These are phyloP conservation scores for Pteruthius melanotis DNA, from an alignment of 2,113 vertebrate species.

Conservation along the genomic window DNA sequence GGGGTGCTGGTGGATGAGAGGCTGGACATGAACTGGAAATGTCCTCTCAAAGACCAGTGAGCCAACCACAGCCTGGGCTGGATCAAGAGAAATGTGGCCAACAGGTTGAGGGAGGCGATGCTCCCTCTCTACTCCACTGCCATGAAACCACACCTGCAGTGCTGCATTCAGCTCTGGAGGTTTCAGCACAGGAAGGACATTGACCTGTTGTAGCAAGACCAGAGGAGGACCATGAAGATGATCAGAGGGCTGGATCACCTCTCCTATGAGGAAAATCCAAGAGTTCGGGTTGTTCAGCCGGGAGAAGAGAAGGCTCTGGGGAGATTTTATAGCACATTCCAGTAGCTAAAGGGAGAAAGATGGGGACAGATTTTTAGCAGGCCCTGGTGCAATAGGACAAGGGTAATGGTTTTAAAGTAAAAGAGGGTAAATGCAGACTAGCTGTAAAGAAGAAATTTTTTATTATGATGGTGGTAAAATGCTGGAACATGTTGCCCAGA, in stretches of 20 bases:
- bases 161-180: neutral
- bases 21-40: neutral
- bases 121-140: neutral
- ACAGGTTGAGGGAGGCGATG: neutral
- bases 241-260: neutral
- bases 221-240: neutral
- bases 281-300: neutral
- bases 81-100: neutral
- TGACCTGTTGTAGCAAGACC: neutral
- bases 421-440: neutral
- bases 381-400: neutral
- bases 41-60: neutral
- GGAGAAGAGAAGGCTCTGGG: neutral
- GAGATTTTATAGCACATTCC: neutral
- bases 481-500: neutral
- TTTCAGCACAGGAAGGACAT: neutral
- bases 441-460: neutral
- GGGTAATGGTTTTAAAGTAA: neutral
- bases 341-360: neutral
- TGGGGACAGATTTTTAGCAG: neutral
- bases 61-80: neutral
- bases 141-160: neutral
- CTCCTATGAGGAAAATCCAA: neutral
- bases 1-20: neutral
- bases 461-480: neutral